Base-by-base conservation (phyloP, 2,888 invertebrate genomes). In the Micoletzkya japonica region DNA sequence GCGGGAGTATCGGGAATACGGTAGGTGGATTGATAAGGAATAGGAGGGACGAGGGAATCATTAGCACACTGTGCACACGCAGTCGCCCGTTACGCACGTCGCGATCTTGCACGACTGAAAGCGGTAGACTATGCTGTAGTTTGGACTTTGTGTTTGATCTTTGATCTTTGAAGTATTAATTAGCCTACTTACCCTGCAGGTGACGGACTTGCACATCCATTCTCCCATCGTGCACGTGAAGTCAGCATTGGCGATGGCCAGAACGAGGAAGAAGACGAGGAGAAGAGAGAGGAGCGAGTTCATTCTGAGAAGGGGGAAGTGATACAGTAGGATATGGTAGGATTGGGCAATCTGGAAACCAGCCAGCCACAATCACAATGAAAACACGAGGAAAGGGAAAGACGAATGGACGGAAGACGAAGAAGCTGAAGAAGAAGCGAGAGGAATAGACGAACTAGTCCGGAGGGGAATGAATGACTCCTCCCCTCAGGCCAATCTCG, bases 161-260 rank as follows among this genome's bases (percentile, higher is more conserved):
- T n/a, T n/a, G n/a, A n/a, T n/a, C n/a, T n/a, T n/a, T n/a, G n/a
- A n/a, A n/a, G n/a, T n/a, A n/a, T n/a, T n/a, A n/a, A n/a, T 52
- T 52, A 6, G 4, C 20, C 6, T 24, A 39, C 76, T 71, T 52
- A 78, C 78, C 69, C 76, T 72, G 77, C 77, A 78, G 52, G 77
- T 76, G 71, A 77, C 69, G 28, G 66, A 66, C 58, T 75, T 76
- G 77, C 77, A 78, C 72, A 77, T 72, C 63, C 67, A 63, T 34
- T 77, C 77, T 24, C 72, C 70, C 70, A 77, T 74, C 64, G 72
- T 74, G 74, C 77, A 78, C 52, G 78, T 76, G 72, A 78, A 76
- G 72, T 77, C 78, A 39, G 76, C 77, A 34, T 66, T 70, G 67
- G 70, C 74, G 39, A 78, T 54, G 63, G 74, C 74, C 36, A 77